Evolutionary conservation across 2,888 invertebrate species (phyloP), one percentile per base, ranked within the genome.

Genomic region (Acleris sparsana): DNA sequence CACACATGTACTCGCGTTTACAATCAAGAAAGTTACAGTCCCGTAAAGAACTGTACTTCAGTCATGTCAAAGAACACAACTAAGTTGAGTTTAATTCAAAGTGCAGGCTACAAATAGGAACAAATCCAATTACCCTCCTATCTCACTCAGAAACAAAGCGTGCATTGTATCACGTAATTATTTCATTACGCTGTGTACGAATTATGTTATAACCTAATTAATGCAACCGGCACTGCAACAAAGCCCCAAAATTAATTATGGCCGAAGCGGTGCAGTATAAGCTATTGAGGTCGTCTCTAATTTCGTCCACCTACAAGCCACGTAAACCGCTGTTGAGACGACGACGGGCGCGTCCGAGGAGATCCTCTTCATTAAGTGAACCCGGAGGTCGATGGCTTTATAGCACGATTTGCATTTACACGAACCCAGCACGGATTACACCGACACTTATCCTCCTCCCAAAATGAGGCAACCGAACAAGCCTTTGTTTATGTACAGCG

Each of bases 331-430:
- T 82, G 85, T 81, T 81, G 85, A 89, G 89, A 89, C 87, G 89
- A 89, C 88, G 86, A 84, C 86, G 83, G 72, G 80, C 73, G 73
- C 78, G 86, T 86, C 86, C 86, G 85, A 87, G 86, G 85, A 85
- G 85, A 82, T 84, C 75, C 88, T 89, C 88, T 92, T 92, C 91
- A 92, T 92, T 90, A 92, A 85, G 86, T 78, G 80, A 70, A 76
- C 72, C 71, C 73, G 73, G 64, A 57, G 78, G 77, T 76, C 82
- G 82, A 88, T 87, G 87, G 89, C 89, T 89, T 92, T 92, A 92
- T 91, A 85, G 89, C 86, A 89, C 90, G 85, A 92, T 92, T 92
- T 92, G 91, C 92, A 92, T 92, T 92, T 92, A 92, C 92, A 92
- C 91, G 91, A 89, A 88, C 88, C 85, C 79, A 83, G 88, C 88